A percentile compares a stretch with the other conserved stretches of the same genome.
These are phyloP conservation scores for Brachymystax lenok DNA, from an alignment of 2,797 vertebrate species.

Conservation along the genomic window DNA sequence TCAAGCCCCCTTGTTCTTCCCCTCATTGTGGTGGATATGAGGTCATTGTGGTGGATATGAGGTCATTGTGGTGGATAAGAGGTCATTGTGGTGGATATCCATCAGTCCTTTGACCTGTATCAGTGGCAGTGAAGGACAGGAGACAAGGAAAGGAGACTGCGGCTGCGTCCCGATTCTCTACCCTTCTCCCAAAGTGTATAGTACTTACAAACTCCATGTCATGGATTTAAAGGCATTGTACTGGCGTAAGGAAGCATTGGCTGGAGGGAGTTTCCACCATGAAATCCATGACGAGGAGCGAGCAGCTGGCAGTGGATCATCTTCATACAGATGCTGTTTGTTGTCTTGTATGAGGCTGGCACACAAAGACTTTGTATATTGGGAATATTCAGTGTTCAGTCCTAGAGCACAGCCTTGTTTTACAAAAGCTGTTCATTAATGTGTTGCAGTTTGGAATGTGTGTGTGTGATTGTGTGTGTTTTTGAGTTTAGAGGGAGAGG, in stretches of 20 bases:
- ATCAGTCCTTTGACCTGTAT: neutral
- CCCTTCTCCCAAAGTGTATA: neutral
- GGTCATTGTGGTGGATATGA: neutral
- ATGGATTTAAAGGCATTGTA: too few species aligned
- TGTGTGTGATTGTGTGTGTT: conserved; percentile 26
- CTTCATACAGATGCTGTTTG: neutral
- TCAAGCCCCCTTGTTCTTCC: neutral
- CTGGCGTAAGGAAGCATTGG: too few species aligned
- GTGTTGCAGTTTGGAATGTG: neutral
- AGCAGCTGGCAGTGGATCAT: too few species aligned
- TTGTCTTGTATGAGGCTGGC: neutral
- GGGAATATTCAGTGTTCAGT: neutral
- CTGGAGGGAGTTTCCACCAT: neutral
- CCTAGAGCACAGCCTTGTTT: neutral
- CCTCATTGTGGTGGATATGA: neutral
- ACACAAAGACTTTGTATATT: neutral
- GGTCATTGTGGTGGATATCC: neutral
- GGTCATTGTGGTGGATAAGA: neutral
- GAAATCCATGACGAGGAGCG: neutral
- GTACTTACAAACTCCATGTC: neutral
- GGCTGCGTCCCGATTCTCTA: neutral
- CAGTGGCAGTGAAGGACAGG: neutral
- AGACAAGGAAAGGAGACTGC: too few species aligned
- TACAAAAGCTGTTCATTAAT: neutral
- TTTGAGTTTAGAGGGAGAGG: conserved; percentile 13